Evolutionary conservation across 2,888 invertebrate species (phyloP).

Genomic region (Archaeoteleia sp.): DNA sequence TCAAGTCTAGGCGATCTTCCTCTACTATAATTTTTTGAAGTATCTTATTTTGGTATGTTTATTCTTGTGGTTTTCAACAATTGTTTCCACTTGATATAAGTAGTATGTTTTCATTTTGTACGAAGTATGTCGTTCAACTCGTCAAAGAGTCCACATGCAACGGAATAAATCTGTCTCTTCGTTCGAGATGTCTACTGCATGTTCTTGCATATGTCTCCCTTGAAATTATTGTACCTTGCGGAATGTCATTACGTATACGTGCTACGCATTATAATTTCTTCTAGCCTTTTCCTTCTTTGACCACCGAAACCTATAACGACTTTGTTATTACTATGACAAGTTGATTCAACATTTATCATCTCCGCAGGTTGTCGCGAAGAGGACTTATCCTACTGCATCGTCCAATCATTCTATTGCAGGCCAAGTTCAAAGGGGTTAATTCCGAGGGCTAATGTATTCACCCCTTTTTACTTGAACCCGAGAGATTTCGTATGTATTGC

Average conservation of each 20-base stretch:
- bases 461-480: slow-evolving; percentile 75
- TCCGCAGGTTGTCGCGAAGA: slow-evolving; percentile 45
- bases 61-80: too few relatives aligned
- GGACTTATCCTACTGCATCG: slow-evolving; percentile 68
- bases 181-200: slow-evolving; percentile 70
- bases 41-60: too few relatives aligned
- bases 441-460: slow-evolving; percentile 74
- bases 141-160: slow-evolving; percentile 55
- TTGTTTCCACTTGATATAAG: too few relatives aligned
- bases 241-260: too few relatives aligned
- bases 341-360: slow-evolving; percentile 32
- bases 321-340: slow-evolving; percentile 39
- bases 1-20: too few relatives aligned
- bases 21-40: too few relatives aligned
- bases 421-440: slow-evolving; percentile 73
- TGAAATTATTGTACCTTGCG: slow-evolving; percentile 16
- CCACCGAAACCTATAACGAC: too few relatives aligned
- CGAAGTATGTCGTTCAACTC: slow-evolving; percentile 24
- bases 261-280: slow-evolving; percentile 11
- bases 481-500: slow-evolving; percentile 76
- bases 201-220: slow-evolving; percentile 67
- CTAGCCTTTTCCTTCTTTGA: slow-evolving; percentile 11
- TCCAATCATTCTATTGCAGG: slow-evolving; percentile 71
- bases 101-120: too few relatives aligned
- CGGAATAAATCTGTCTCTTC: slow-evolving; percentile 64